Evolutionary conservation across 2,113 vertebrate species (phyloP), one percentile per base, ranked within the genome.

Genomic region (Myiozetetes cayanensis): DNA sequence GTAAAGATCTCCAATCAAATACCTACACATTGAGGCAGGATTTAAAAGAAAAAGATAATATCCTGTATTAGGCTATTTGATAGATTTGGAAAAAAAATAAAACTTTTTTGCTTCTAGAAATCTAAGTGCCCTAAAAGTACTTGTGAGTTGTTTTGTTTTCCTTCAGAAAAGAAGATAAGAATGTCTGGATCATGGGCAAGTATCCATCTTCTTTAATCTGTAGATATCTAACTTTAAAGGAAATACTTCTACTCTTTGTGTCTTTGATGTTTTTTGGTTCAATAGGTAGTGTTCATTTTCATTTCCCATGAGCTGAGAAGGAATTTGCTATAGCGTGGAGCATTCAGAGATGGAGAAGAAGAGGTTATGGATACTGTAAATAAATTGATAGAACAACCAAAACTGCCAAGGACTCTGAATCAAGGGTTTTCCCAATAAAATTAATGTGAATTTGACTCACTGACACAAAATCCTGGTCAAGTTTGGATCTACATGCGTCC

Each of bases 121-220:
- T 28, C 43, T 90, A 33, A 61, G 10, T 39, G 30, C 8, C 59
- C 22, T 50, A n/a, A 46, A 85, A 66, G 25, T 56, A 75, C 14
- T 49, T 59, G 13, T 27, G 16, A 6, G 7, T 37, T 56, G 35
- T 68, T 83, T 83, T 67, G 12, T 43, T 73, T n/a, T 61, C 13
- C 23, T 5, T 5, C 28, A 30, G 21, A 73, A 73, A 77, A 84
- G 23, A 52, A 23, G n/a, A 35, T 37, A 70, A 66, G 20, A 4
- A 41, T 61, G 4, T 70, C 49, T 89, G 55, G n/a, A 27, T 73
- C 9, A 17, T 0, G 0, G 73, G 8, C 31, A 59, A 52, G 14
- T 59, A 33, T 63, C 21, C 52, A 8, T 43, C 20, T 31, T 22
- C 12, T 62, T 73, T 71, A 79, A 71, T 5, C 12, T 33, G 18